These are phyloP conservation scores for Eolophus roseicapilla DNA, from an alignment of 2,113 vertebrate genomes.

Conservation along the genomic window DNA sequence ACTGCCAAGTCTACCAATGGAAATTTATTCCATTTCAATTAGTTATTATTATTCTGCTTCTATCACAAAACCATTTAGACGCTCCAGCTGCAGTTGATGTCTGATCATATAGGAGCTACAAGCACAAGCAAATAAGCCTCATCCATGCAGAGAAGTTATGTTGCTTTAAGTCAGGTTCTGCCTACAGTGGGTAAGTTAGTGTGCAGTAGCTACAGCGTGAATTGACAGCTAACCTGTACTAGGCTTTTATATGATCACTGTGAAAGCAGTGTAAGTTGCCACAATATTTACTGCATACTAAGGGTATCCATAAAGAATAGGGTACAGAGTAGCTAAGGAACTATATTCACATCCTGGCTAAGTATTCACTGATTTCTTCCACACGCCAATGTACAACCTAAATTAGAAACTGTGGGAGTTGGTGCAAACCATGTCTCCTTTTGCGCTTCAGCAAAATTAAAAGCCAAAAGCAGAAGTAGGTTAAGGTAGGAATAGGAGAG, in stretches of 20 bases:
- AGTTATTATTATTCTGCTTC: not conserved
- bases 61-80: not conserved
- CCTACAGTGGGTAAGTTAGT: not conserved
- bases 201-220: not conserved
- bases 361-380: not conserved
- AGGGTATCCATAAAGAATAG: not conserved
- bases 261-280: not conserved
- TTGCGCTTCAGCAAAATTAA: not conserved
- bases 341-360: not conserved
- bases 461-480: not conserved
- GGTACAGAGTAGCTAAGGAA: not conserved
- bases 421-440: not conserved
- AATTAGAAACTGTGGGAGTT: not conserved
- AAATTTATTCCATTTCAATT: not conserved
- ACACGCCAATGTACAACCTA: not conserved
- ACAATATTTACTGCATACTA: not conserved
- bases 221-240: not conserved
- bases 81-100: not conserved
- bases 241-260: not conserved
- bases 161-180: not conserved
- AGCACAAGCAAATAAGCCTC: not conserved
- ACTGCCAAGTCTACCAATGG: not conserved
- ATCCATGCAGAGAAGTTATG: not conserved
- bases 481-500: not conserved
- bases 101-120: not conserved